Percentiles rank a stretch among this genome's conserved stretches.
Conservation (phyloP, 2,113 vertebrate species). For the Empidonax traillii region DNA sequence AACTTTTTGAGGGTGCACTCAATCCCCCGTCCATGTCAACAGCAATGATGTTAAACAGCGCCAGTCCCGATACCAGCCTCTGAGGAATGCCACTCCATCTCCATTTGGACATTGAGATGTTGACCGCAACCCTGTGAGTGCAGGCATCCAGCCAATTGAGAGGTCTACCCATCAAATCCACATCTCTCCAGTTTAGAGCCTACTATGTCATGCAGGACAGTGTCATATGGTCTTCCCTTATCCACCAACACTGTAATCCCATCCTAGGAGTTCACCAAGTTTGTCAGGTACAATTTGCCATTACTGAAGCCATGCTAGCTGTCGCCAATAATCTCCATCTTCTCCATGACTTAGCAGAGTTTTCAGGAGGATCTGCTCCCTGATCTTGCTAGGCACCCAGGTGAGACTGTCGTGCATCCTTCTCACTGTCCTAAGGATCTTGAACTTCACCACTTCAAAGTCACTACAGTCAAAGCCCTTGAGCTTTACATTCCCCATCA, state of each 20-base stretch:
- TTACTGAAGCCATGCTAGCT: background rate
- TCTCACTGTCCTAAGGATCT: background rate
- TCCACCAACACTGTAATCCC: background rate
- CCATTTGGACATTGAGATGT: background rate
- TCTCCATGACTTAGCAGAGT: background rate
- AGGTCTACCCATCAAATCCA: background rate
- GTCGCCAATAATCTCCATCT: background rate
- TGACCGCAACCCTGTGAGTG: background rate
- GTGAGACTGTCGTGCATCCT: background rate
- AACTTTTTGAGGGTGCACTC: background rate
- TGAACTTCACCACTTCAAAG: background rate
- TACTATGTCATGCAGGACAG: fast-evolving
- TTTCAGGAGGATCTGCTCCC: background rate
- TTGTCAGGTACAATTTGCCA: background rate
- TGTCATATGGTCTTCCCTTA: background rate
- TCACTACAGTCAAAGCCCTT: background rate
- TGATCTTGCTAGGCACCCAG: background rate
- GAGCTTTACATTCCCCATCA: background rate
- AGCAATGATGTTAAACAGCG: fast-evolving
- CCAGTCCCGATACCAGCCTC: background rate
- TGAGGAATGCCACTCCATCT: fast-evolving
- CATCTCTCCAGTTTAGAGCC: background rate
- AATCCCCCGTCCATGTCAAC: background rate
- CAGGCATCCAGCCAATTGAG: background rate
- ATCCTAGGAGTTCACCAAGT: background rate